These are phyloP conservation scores for Pangasius sanitwongsei DNA, from an alignment of 2,797 vertebrate genomes.

Conservation along the genomic window DNA sequence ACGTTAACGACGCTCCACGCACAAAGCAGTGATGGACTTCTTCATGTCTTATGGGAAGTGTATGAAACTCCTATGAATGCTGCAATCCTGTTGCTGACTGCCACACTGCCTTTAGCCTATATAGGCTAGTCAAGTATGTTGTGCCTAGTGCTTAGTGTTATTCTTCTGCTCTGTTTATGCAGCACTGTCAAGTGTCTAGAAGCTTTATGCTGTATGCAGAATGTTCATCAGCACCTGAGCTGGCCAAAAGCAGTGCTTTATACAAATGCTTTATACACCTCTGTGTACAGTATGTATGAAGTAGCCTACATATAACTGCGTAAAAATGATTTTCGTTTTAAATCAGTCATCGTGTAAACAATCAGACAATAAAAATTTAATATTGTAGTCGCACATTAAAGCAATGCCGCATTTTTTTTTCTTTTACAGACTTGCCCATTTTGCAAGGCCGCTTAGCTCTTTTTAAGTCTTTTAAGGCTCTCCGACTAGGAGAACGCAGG, in stretches of 20 bases:
- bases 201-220: not conserved
- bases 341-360: not conserved
- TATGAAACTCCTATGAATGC: slow-evolving; percentile 49
- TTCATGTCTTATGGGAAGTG: slow-evolving; percentile 86
- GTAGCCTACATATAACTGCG: too few relatives aligned
- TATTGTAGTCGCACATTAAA: not conserved
- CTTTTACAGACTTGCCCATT: slow-evolving; percentile 56
- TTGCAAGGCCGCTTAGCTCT: slow-evolving; percentile 45
- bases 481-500: not conserved
- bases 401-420: not conserved
- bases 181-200: not conserved
- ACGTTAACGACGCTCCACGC: slow-evolving; percentile 97
- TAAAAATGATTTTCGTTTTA: not conserved
- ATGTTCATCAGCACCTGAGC: slow-evolving; percentile 2
- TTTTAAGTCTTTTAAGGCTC: slow-evolving; percentile 6
- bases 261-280: too few relatives aligned
- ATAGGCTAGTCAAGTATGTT: not conserved
- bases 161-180: slow-evolving; percentile 1
- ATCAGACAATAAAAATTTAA: not conserved
- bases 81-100: slow-evolving; percentile 11
- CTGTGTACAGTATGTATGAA: not conserved
- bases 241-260: not conserved
- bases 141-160: not conserved
- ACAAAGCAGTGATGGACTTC: slow-evolving; percentile 96
- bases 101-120: not conserved